Evolutionary conservation across 2,888 invertebrate genomes (phyloP), one percentile per base, ranked within the genome.

Genomic region (Lypha dubia): DNA sequence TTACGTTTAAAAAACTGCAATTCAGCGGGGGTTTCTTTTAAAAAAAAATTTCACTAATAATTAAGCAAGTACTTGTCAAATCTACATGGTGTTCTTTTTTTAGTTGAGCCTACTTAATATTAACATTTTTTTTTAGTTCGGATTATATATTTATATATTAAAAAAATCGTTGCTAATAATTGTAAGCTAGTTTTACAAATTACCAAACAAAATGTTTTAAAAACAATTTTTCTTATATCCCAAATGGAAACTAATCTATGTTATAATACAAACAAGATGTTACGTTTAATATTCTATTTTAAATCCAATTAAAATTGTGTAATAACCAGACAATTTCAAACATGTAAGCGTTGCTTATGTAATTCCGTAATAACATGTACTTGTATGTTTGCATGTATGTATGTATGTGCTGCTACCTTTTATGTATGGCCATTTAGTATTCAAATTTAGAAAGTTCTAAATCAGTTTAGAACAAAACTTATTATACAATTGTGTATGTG

Each of bases 291-390:
- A 67, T 58, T 32, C 28, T 56, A 67, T 67, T 76, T 67, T 46
- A 49, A 76, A 82, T 77, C 82, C 82, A 82, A 82, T 82, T 82
- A 82, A 82, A 75, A 82, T 71, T 82, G 51, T 82, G 65, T 73
- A 77, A 77, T 77, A 76, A 51, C 35, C 62, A 80, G 35, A 80
- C 44, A 62, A 60, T 24, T 4, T 41, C 68, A 24, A 32, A 13
- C 20, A 13, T 67, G 35, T 49, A n/a, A 63, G 35, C 32, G 65
- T 15, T 46, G 49, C 49, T 49, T 28, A 63, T 46, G 63, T 46
- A 63, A 67, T 11, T n/a, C 28, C 17, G 46, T 35, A 20, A 32
- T 32, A 35, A 49, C 49, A 49, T 46, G 65, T 65, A 49, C 49
- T 35, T 46, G 65, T 65, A 9, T 22, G 46, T 46, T 8, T 63